phyloP scores from a whole-genome alignment of 2,797 vertebrate species.

The Graptemys geographica region DNA sequence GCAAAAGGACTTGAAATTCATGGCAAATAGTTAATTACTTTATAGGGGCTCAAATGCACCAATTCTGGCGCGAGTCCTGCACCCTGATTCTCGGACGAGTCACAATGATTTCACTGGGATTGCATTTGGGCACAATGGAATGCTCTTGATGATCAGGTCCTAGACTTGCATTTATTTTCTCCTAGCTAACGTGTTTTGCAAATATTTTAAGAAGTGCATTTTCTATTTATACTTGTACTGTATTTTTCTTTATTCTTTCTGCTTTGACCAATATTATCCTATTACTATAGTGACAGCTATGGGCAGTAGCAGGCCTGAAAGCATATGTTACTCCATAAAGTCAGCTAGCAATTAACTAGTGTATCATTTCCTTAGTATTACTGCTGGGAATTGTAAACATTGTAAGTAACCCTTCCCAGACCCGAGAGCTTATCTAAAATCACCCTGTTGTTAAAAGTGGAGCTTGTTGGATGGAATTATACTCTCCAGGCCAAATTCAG shows the following conservation, averaged over 20 bases:
- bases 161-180: background rate
- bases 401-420: background rate
- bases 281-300: background rate
- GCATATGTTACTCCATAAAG: accelerated
- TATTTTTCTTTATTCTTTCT: slow-evolving; percentile 32
- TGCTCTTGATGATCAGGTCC: background rate
- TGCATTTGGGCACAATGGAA: background rate
- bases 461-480: background rate
- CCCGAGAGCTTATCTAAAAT: background rate
- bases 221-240: background rate
- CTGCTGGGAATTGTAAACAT: background rate
- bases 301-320: slow-evolving; percentile 12
- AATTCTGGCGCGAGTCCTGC: background rate
- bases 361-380: background rate
- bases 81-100: background rate
- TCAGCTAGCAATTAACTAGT: background rate
- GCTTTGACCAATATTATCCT: background rate
- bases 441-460: background rate
- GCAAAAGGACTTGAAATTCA: background rate
- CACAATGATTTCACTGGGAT: background rate
- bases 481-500: background rate
- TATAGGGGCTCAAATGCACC: background rate
- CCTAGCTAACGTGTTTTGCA: too few relatives aligned
- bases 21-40: background rate
- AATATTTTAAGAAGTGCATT: background rate